phyloP scores from a whole-genome alignment of 1,140 invertebrate genomes.

The Cotesia chilonis region DNA sequence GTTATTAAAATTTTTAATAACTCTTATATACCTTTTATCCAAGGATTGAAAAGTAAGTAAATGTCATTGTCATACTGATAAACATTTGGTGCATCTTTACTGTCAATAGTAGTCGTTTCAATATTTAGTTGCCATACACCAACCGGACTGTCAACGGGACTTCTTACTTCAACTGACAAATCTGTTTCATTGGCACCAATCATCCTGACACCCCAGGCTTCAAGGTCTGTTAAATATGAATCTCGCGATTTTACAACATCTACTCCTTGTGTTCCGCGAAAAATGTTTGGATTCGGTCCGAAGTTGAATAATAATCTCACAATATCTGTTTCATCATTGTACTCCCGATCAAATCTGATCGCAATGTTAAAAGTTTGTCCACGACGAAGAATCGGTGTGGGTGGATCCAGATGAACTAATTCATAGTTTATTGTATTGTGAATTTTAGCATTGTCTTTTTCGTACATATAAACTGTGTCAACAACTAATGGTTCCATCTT shows the following conservation, averaged over 20 bases:
- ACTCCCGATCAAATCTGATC: constrained; percentile 63
- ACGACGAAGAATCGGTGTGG: constrained; percentile 65
- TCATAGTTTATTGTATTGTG: constrained; percentile 70
- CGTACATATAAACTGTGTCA: constrained; percentile 64
- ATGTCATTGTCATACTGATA: constrained; percentile 61
- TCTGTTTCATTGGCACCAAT: constrained; percentile 46
- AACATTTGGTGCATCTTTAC: constrained; percentile 44
- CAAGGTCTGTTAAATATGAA: constrained; percentile 49
- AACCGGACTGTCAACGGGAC: constrained; percentile 59
- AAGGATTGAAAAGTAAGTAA: constrained; percentile 86
- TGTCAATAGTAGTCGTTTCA: constrained; percentile 53
- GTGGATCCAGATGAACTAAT: constrained; percentile 59
- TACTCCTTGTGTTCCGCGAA: constrained; percentile 54
- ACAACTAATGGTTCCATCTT: constrained; percentile 60
- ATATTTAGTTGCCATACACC: constrained; percentile 59
- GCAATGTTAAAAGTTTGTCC: constrained; percentile 68
- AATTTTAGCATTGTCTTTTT: constrained; percentile 63
- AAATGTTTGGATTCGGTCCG: constrained; percentile 56
- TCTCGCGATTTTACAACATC: constrained; percentile 50
- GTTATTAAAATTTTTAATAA: too few species aligned
- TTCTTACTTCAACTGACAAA: constrained; percentile 56
- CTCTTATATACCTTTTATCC: constrained; percentile 72
- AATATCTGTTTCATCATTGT: constrained; percentile 53
- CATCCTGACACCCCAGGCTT: constrained; percentile 58
- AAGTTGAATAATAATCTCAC: constrained; percentile 58